A percentile compares a stretch with the other conserved stretches of the same genome.
Conservation (phyloP, 1,140 invertebrate genomes). For the Tetragnatha versicolor region DNA sequence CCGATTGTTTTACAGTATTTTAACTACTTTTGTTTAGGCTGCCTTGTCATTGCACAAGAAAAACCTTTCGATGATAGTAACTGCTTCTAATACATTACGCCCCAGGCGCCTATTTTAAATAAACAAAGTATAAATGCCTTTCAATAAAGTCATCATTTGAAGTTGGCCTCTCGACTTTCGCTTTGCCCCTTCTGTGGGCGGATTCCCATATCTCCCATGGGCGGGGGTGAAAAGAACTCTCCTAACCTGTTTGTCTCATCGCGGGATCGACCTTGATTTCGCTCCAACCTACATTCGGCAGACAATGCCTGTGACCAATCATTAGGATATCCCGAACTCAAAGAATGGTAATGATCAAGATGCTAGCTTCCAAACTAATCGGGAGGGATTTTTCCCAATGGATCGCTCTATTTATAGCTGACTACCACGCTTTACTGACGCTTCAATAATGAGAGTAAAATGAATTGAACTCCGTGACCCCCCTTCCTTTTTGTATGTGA, state of each 20-base stretch:
- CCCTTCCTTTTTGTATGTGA: not conserved
- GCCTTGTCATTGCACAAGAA: no score
- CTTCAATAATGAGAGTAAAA: conserved; percentile 53
- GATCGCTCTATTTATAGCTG: conserved; percentile 52
- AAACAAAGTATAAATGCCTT: no score
- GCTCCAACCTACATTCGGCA: conserved; percentile 21
- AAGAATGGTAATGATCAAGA: conserved; percentile 49
- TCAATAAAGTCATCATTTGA: no score
- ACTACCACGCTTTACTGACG: conserved; percentile 21
- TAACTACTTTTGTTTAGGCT: no score
- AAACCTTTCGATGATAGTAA: no score
- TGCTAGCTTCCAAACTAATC: conserved; percentile 41
- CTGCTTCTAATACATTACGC: no score
- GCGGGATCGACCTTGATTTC: conserved; percentile 45
- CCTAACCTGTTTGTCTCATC: conserved; percentile 41
- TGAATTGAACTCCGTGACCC: conserved; percentile 52
- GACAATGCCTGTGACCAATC: conserved; percentile 43
- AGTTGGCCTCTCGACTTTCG: no score
- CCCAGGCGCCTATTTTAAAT: no score
- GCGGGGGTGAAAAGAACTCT: not conserved
- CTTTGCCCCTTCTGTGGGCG: no score
- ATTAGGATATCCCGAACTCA: conserved; percentile 14
- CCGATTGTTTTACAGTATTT: no score
- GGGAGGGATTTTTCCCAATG: conserved; percentile 31
- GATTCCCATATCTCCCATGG: no score